A percentile compares a stretch with the other conserved stretches of the same genome.
Evolutionary conservation across 1,140 invertebrate species (phyloP).

Genomic region (Drosophila hydei): DNA sequence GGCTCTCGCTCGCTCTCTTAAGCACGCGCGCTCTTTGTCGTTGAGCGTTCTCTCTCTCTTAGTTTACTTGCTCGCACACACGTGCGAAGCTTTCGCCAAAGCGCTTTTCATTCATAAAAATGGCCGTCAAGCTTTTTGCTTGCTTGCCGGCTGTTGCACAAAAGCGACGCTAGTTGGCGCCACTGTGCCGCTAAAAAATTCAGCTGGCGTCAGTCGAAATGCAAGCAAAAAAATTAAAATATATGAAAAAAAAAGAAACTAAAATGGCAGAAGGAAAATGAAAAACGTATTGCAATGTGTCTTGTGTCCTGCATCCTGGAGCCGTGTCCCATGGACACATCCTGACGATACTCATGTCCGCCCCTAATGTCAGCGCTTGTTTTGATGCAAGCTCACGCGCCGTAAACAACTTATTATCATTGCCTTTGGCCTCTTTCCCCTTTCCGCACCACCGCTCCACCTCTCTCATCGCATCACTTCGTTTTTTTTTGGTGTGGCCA

Average conservation of each 20-base stretch:
- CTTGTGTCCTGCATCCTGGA: slow-evolving; percentile 12
- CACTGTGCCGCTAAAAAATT: slow-evolving; percentile 29
- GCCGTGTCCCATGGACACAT: slow-evolving; percentile 29
- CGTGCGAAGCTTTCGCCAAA: slow-evolving; percentile 47
- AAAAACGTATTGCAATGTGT: slow-evolving; percentile 27
- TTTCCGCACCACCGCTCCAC: too few relatives aligned
- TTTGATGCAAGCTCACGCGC: slow-evolving; percentile 80
- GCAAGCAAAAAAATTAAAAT: slow-evolving; percentile 19
- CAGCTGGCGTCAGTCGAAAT: slow-evolving; percentile 19
- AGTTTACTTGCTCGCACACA: slow-evolving; percentile 15
- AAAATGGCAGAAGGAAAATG: slow-evolving; percentile 5
- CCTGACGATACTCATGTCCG: slow-evolving; percentile 64
- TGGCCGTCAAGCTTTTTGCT: slow-evolving; percentile 73
- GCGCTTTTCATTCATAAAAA: slow-evolving; percentile 80
- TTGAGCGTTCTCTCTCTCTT: slow-evolving; percentile 15
- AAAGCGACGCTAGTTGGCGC: slow-evolving; percentile 73
- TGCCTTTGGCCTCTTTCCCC: slow-evolving; percentile 53
- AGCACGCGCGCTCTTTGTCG: slow-evolving; percentile 25
- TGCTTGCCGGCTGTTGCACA: slow-evolving; percentile 38
- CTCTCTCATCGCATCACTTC: background rate
- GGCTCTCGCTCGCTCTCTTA: slow-evolving; percentile 14
- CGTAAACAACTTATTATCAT: slow-evolving; percentile 82
- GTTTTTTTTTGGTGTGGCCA: slow-evolving; percentile 19
- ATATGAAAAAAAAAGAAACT: slow-evolving; percentile 5
- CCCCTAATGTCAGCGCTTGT: slow-evolving; percentile 81